Percentiles rank a stretch among this genome's conserved stretches.
These are phyloP conservation scores for Nomada fucata DNA, from an alignment of 2,888 invertebrate species.

Conservation along the genomic window DNA sequence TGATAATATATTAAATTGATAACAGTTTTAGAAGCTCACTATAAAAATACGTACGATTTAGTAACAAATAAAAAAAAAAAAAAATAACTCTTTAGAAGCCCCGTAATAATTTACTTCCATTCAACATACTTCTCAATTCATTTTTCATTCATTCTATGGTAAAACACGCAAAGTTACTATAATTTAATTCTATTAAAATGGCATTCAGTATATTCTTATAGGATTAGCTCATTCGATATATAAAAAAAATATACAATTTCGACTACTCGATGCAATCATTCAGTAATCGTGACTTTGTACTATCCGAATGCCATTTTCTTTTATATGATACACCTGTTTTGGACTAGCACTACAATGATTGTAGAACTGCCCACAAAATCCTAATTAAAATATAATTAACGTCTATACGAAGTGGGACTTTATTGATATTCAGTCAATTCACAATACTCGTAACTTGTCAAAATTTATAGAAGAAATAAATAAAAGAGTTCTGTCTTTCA, in stretches of 20 bases:
- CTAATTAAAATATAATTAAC: slow-evolving; percentile 82
- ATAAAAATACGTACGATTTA: slow-evolving; percentile 44
- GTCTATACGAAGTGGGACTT: slow-evolving; percentile 73
- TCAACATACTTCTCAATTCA: slow-evolving; percentile 60
- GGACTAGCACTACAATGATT: slow-evolving; percentile 74
- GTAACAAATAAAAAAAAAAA: slow-evolving; percentile 45
- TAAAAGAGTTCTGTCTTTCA: slow-evolving; percentile 19
- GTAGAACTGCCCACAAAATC: slow-evolving; percentile 75
- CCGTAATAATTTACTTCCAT: slow-evolving; percentile 72
- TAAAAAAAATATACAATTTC: slow-evolving; percentile 85
- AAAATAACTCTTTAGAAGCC: slow-evolving; percentile 74
- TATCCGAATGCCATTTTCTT: slow-evolving; percentile 84
- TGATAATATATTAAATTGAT: slow-evolving; percentile 20
- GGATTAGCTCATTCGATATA: slow-evolving; percentile 81
- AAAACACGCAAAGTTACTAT: slow-evolving; percentile 79
- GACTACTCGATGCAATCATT: slow-evolving; percentile 82
- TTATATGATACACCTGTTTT: slow-evolving; percentile 78
- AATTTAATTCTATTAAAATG: slow-evolving; percentile 81
- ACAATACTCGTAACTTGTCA: slow-evolving; percentile 65
- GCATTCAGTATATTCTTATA: slow-evolving; percentile 83
- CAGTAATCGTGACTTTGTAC: slow-evolving; percentile 83
- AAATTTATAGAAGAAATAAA: slow-evolving; percentile 47
- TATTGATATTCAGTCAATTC: slow-evolving; percentile 70
- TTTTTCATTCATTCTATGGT: slow-evolving; percentile 71
- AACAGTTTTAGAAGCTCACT: slow-evolving; percentile 28